Evolutionary conservation across 2,113 vertebrate genomes (phyloP), one percentile per base, ranked within the genome.

Genomic region (Lycaon pictus): DNA sequence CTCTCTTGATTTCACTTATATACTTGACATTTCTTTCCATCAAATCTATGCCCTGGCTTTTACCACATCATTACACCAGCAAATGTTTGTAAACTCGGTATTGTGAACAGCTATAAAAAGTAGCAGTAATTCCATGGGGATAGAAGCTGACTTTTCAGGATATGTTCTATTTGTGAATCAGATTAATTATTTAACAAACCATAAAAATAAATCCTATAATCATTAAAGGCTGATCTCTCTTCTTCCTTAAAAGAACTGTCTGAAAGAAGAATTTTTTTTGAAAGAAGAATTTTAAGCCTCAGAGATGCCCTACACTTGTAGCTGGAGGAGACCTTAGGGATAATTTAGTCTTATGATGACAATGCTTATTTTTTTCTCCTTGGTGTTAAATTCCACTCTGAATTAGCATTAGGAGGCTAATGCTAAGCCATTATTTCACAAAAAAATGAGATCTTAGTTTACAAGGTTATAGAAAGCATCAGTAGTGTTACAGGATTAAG

Each of bases 401-500:
- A 88, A 71, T 88, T 62, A 53, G 55, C 27, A 95, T 91, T 25
- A 83, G 72, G 53, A 65, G 76, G 60, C 11, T 58, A 85, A 93
- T 56, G 17, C 25, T 95, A 77, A 86, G 63, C 51, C 76, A 62
- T 97, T 97, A 95, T 96, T 96, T 96, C 51, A 83, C 37, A 7
- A 89, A 84, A 97, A 92, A 95, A 95, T 88, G 91, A 62, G 23
- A 71, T 90, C 69, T 90, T 95, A 90, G 81, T 20, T 95, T 80
- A 69, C 7, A 63, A 48, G 58, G 5, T 83, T 96, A 93, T 6
- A 95, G 62, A 58, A 82, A 74, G 51, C 65, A 93, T 53, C 60
- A 56, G 71, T 60, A 81, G 32, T 82, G 32, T 79, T 93, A 94
- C 7, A 63, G 37, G 65, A 0, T 91, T 90, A 95, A 88, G 72